Base-by-base conservation (phyloP, 2,113 vertebrate genomes). In the Daubentonia madagascariensis region DNA sequence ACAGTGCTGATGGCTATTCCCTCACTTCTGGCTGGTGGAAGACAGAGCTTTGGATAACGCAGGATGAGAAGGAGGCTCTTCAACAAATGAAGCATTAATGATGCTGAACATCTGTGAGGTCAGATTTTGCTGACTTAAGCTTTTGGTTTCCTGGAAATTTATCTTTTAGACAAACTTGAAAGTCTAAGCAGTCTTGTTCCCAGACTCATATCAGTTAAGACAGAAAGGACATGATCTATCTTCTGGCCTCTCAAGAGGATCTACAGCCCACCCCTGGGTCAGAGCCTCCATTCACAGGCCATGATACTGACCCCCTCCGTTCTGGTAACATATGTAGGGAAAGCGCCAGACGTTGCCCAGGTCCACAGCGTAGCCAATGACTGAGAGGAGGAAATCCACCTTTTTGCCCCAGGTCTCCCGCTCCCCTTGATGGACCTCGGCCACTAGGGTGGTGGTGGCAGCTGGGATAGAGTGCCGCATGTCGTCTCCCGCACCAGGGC, bases 291-390 rank as follows among this genome's bases (percentile, higher is more conserved):
- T 45, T 40, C 7, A 0, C 11, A 6, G 50, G 65, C 61, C 75
- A 0, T 0, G 3, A 28, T 91, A 98, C 99, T 99, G 98, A 99
- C 99, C 99, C 99, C 99, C 99, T 98, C 99, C 99, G 0, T 99
- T 99, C 94, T 99, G 99, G 96, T 99, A 99, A 98, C 99, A 99
- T 96, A 99, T 99, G 87, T 99, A 99, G 12, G 99, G 99, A 98
- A 99, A 99, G 76, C 99, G 99, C 99, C 99, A 99, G 84, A 99
- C 99, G 0, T 99, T 99, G 80, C 99, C 99, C 98, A 99, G 99
- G 98, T 99, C 99, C 97, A 99, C 99, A 0, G 99, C 99, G 0
- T 99, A 99, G 95, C 99, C 99, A 37, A 99, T 99, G 96, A 99
- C 99, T 0, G 99, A 99, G 94, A 99, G 99, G 28, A 99, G 98